Base-by-base conservation (phyloP, 2,113 vertebrate genomes). In the Dinomys branickii region DNA sequence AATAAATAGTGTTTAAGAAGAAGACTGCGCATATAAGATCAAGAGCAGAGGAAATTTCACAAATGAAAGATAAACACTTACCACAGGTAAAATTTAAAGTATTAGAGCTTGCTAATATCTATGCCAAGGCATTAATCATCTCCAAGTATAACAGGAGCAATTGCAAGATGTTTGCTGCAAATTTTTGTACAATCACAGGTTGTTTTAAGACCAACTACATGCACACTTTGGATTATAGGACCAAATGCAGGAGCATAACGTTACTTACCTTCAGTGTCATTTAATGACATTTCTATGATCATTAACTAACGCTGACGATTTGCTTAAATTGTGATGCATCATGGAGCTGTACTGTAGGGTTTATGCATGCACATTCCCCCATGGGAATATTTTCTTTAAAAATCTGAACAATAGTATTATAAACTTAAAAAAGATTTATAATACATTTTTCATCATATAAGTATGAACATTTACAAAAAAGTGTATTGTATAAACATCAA, bases 401-500 rank as follows among this genome's bases (percentile, higher is more conserved):
- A 77, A 13, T 59, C 10, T 91, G 50, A 94, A 41, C 61, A 87
- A 50, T 20, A 56, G 4, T 33, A 54, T 1, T 59, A 52, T 80
- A 54, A 41, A 78, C 88, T 94, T 90, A 59, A 85, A 1, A 1
- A 84, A 78, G 7, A 75, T 69, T 67, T 56, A 75, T 58, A 94
- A 52, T 52, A 73, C 14, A 4, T n/a, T 82, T 85, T 58, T 6
- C 52, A 69, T 61, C 12, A 85, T 82, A 47, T 71, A 94, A 88
- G 58, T 85, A 84, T 50, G 17, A 3, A 91, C 0, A 77, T 83
- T 95, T 20, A 78, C 63, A 56, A 92, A 95, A 77, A 5, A 89
- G 80, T 90, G 0, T 41, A 96, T 81, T 93, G 50, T 96, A 94
- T 93, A 86, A 97, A 87, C 82, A 9, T 0, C 20, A 85, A 63